Percentiles rank a stretch among this genome's conserved stretches.
phyloP scores from a whole-genome alignment of 2,113 vertebrate species.

The Puma concolor region DNA sequence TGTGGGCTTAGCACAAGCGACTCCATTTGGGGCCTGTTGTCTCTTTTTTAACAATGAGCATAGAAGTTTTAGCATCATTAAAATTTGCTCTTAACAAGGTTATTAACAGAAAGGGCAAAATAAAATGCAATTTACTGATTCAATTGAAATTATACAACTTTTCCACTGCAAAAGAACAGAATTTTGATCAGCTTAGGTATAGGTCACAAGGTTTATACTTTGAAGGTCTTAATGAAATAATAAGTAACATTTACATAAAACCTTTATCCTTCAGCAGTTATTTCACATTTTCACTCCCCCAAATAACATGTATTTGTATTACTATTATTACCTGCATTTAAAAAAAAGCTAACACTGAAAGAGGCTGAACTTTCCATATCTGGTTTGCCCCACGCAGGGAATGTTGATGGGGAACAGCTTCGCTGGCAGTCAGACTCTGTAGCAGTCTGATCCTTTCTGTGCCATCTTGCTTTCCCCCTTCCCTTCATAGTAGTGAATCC shows the following conservation, averaged over 20 bases:
- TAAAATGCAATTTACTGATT: neutral
- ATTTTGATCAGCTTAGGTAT: neutral
- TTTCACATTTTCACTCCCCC: neutral
- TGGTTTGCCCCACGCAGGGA: neutral
- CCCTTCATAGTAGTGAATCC: neutral
- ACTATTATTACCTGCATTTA: neutral
- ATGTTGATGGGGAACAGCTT: neutral
- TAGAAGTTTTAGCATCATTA: neutral
- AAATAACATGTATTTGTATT: neutral
- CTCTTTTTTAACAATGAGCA: neutral
- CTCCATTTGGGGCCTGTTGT: neutral
- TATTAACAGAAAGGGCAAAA: neutral
- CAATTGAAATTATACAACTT: neutral
- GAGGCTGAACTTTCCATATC: neutral
- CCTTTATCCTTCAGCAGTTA: neutral
- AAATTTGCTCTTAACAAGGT: slow-evolving; percentile 15
- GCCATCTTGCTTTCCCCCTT: neutral
- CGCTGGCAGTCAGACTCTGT: too few species aligned
- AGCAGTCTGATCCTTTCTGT: too few species aligned
- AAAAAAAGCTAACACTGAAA: neutral
- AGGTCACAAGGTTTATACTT: neutral
- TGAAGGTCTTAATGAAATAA: neutral
- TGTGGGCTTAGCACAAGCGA: neutral
- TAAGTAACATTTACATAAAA: neutral
- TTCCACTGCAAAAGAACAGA: neutral